phyloP scores from a whole-genome alignment of 1,140 invertebrate genomes.

The Zophobas atratus region DNA sequence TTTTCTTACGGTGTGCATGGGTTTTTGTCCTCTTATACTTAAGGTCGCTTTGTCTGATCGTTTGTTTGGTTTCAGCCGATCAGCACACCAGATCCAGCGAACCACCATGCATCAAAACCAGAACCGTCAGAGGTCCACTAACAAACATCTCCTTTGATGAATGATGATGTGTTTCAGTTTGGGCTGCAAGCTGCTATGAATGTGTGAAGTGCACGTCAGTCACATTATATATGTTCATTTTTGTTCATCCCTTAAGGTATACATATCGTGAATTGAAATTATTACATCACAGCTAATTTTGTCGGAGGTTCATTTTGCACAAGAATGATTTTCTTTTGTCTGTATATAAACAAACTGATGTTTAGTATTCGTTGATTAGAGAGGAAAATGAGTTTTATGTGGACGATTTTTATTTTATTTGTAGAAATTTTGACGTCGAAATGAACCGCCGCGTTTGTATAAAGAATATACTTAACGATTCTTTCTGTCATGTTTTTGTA shows the following conservation, averaged over 20 bases:
- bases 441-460: conserved; percentile 55
- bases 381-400: conserved; percentile 23
- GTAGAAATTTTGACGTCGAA: conserved; percentile 47
- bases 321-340: no score
- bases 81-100: conserved; percentile 76
- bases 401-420: conserved; percentile 12
- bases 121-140: conserved; percentile 73
- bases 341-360: background rate
- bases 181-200: conserved; percentile 44
- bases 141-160: conserved; percentile 64
- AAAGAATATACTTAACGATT: conserved; percentile 54
- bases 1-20: conserved; percentile 29
- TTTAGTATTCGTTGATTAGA: conserved; percentile 6
- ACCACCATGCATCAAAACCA: conserved; percentile 76
- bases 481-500: conserved; percentile 53
- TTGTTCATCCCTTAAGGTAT: conserved; percentile 62
- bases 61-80: conserved; percentile 70
- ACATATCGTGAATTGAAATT: conserved; percentile 64
- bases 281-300: conserved; percentile 60
- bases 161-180: conserved; percentile 39
- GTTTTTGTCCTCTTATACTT: conserved; percentile 6
- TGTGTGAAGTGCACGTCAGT: conserved; percentile 48
- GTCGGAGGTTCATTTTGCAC: conserved; percentile 16
- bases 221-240: conserved; percentile 57
- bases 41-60: background rate